Base-by-base conservation (phyloP, 2,797 vertebrate species). In the Denticeps clupeoides region DNA sequence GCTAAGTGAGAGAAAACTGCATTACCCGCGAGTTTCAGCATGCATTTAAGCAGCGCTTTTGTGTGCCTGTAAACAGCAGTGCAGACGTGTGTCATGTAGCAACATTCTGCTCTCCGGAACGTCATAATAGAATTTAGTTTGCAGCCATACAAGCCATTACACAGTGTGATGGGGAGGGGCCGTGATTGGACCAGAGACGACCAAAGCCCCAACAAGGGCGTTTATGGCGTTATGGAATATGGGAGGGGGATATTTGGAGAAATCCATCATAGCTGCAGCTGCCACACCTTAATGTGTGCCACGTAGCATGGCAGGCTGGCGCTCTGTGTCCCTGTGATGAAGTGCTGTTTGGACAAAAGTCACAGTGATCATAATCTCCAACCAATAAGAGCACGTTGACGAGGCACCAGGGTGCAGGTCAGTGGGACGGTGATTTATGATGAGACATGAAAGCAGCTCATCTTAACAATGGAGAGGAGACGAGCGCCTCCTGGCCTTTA, bases 121-220 rank as follows among this genome's bases (percentile, higher is more conserved):
- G 23, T 22, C 29, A 4, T 37, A 38, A 40, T 56, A 41, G 16
- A 18, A 38, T 44, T 51, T 32, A 21, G 41, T 32, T 46, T 26
- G 12, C 11, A 13, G 33, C 26, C 4, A 26, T 33, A 4, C 19
- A 4, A 31, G 40, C 16, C 4, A n/a, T n/a, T n/a, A n/a, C n/a
- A n/a, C n/a, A n/a, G n/a, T n/a, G n/a, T n/a, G n/a, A n/a, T 7
- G 23, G 3, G 9, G 23, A 2, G n/a, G 16, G 26, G 9, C 5
- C 2, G 9, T 21, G n/a, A 8, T 9, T 37, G n/a, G 27, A 24
- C 12, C 4, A 8, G n/a, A n/a, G n/a, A n/a, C n/a, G n/a, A n/a
- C n/a, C n/a, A n/a, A n/a, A n/a, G n/a, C n/a, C n/a, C n/a, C n/a
- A n/a, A n/a, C n/a, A n/a, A n/a, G n/a, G n/a, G n/a, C n/a, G n/a